Percentiles rank a stretch among this genome's conserved stretches.
Conservation (phyloP, 2,888 invertebrate species). For the Callyntrura sp. region DNA sequence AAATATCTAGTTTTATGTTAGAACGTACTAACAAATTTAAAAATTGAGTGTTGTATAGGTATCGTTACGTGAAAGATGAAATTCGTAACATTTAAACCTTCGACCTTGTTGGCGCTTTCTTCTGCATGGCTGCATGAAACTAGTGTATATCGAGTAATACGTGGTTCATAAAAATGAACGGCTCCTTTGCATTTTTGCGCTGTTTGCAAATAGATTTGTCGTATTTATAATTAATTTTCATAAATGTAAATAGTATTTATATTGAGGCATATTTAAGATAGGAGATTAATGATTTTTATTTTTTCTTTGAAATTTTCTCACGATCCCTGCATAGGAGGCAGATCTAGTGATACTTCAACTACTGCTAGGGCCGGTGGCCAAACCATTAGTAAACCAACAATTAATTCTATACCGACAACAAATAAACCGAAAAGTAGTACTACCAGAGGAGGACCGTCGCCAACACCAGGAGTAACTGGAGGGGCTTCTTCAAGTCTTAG, state of each 20-base stretch:
- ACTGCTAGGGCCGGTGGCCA: slow-evolving; percentile 31
- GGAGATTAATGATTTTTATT: background rate
- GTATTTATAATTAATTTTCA: slow-evolving; percentile 7
- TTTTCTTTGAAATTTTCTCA: background rate
- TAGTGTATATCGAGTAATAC: background rate
- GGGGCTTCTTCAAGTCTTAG: too few relatives aligned
- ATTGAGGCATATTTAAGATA: background rate
- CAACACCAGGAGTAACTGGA: slow-evolving; percentile 18
- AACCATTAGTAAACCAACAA: slow-evolving; percentile 20
- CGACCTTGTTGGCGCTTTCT: background rate
- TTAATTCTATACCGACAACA: slow-evolving; percentile 24
- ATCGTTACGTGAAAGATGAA: background rate
- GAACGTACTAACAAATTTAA: background rate
- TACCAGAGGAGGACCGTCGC: background rate
- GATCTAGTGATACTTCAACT: slow-evolving; percentile 51
- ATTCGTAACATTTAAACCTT: background rate
- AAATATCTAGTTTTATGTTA: too few relatives aligned
- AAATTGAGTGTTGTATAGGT: background rate
- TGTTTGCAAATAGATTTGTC: background rate
- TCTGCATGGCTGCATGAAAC: slow-evolving; percentile 11
- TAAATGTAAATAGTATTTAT: slow-evolving; percentile 1
- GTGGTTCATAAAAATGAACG: background rate
- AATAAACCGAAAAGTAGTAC: background rate
- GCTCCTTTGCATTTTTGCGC: background rate
- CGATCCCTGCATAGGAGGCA: slow-evolving; percentile 55